These are phyloP conservation scores for Okamejei kenojei DNA, from an alignment of 2,797 vertebrate species.

Conservation along the genomic window DNA sequence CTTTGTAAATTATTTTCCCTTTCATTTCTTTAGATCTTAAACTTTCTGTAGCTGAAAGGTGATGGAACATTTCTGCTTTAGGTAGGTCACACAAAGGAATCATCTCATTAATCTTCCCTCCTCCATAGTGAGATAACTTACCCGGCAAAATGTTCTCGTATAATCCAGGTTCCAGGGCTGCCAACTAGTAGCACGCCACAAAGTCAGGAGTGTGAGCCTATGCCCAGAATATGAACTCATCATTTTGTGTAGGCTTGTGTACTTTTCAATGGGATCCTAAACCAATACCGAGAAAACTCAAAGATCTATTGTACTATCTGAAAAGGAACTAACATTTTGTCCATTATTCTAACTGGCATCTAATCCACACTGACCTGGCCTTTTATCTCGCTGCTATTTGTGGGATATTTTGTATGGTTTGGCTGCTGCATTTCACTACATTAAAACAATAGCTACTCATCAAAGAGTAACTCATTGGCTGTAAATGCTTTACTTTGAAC, in stretches of 20 bases:
- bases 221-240: not conserved
- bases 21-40: not conserved
- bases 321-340: not conserved
- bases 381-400: not conserved
- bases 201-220: not conserved
- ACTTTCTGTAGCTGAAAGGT: not conserved
- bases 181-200: not conserved
- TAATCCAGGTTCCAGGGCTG: not conserved
- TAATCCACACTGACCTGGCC: not conserved
- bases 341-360: not conserved
- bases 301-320: not conserved
- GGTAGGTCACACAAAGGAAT: not conserved
- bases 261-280: not conserved
- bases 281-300: not conserved
- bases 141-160: not conserved
- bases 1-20: not conserved
- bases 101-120: not conserved
- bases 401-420: not conserved
- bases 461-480: not conserved
- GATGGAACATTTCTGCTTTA: not conserved
- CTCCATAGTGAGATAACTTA: not conserved
- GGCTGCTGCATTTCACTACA: not conserved
- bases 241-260: not conserved
- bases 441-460: not conserved
- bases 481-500: too few relatives aligned